phyloP scores from a whole-genome alignment of 2,113 vertebrate genomes.

The Syngnathus floridae region DNA sequence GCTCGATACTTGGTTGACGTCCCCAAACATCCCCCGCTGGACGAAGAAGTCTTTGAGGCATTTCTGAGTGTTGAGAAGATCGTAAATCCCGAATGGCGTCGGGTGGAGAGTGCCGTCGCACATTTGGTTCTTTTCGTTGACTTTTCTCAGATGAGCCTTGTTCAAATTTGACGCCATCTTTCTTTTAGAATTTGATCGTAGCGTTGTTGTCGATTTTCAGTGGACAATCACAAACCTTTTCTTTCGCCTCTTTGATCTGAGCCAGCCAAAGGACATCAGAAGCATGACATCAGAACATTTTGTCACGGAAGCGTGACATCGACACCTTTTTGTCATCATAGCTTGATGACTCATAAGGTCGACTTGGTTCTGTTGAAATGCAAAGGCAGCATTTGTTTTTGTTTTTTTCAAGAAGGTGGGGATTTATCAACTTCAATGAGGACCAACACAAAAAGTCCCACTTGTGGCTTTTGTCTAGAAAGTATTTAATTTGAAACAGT shows the following conservation, averaged over 20 bases:
- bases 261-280: conserved; percentile 1
- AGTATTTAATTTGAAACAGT: too few species aligned
- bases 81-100: neutral
- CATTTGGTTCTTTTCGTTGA: conserved; percentile 1
- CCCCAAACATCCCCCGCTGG: conserved; percentile 2
- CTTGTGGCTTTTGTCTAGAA: too few species aligned
- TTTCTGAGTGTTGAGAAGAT: conserved; percentile 9
- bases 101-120: neutral
- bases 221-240: neutral
- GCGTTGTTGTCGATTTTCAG: neutral
- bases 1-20: neutral
- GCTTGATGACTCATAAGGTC: neutral
- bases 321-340: neutral
- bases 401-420: neutral
- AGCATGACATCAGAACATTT: conserved; percentile 3
- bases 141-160: conserved; percentile 4
- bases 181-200: neutral
- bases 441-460: neutral
- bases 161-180: conserved; percentile 5
- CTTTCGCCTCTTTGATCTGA: neutral
- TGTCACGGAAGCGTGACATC: conserved; percentile 3
- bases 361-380: neutral
- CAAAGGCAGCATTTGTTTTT: neutral
- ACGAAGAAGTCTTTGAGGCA: conserved; percentile 4
- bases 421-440: neutral